These are phyloP conservation scores for Gymnodraco acuticeps DNA, from an alignment of 2,797 vertebrate species.

Conservation along the genomic window DNA sequence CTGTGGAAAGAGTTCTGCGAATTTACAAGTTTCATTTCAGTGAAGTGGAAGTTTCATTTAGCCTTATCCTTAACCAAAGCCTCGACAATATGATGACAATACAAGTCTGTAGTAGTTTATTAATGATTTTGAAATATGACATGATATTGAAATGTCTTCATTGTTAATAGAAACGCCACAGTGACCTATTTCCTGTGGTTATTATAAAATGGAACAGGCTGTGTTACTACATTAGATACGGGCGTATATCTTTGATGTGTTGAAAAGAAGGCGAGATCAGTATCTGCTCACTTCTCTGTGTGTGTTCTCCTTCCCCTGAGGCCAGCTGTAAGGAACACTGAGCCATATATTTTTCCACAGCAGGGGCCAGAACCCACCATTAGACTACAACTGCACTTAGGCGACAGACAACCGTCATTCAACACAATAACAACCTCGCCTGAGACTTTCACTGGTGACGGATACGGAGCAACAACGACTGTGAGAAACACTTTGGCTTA, in stretches of 20 bases:
- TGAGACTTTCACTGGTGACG: conserved; percentile 38
- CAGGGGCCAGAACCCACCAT: conserved; percentile 50
- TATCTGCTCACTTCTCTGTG: neutral
- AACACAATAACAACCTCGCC: conserved; percentile 4
- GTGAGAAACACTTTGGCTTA: conserved; percentile 14
- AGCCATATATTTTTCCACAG: conserved; percentile 50
- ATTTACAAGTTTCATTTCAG: conserved; percentile 6
- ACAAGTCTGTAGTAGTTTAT: neutral
- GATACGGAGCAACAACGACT: conserved; percentile 19
- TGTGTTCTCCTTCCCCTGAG: conserved; percentile 38
- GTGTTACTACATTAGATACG: neutral
- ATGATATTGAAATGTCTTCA: neutral
- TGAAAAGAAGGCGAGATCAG: conserved; percentile 4
- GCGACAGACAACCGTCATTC: conserved; percentile 31
- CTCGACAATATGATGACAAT: neutral
- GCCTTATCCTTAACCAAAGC: neutral
- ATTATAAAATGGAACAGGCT: neutral
- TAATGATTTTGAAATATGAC: neutral
- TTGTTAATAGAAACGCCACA: conserved; percentile 1
- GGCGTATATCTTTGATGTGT: neutral
- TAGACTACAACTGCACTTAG: conserved; percentile 61
- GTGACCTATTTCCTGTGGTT: neutral
- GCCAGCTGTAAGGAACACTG: conserved; percentile 31
- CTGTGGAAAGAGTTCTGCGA: neutral
- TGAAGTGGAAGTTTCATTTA: neutral